A percentile compares a stretch with the other conserved stretches of the same genome.
Conservation (phyloP, 2,113 vertebrate genomes). For the Elachura formosa region DNA sequence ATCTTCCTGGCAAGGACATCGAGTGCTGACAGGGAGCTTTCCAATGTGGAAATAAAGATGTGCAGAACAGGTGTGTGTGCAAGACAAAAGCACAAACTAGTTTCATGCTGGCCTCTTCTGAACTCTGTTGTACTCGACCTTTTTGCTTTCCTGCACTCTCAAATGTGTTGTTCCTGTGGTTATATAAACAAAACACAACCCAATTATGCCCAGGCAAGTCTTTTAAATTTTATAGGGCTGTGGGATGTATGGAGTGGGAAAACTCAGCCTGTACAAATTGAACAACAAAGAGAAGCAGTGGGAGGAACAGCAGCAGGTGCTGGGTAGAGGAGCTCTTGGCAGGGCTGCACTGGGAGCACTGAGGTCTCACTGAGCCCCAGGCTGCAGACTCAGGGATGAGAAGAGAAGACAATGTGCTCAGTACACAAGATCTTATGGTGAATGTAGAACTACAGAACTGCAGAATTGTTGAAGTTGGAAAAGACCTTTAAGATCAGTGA, state of each 20-base stretch:
- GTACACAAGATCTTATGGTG: background rate
- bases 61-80: background rate
- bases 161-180: background rate
- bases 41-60: background rate
- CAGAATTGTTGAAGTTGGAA: background rate
- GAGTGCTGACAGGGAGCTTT: background rate
- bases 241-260: background rate
- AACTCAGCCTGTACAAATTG: background rate
- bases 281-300: background rate
- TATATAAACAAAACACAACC: background rate
- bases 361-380: background rate
- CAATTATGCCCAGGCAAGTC: background rate
- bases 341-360: rapidly evolving
- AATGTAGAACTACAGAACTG: background rate
- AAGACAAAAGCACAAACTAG: background rate
- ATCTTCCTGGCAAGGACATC: background rate
- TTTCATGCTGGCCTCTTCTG: background rate
- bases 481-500: background rate
- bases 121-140: background rate
- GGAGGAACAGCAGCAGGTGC: background rate
- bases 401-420: background rate
- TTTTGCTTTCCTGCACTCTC: background rate
- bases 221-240: background rate
- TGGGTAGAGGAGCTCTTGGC: background rate
- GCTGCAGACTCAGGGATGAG: background rate